Conservation (phyloP, 2,113 vertebrate genomes). For the Copsychus sechellarum region DNA sequence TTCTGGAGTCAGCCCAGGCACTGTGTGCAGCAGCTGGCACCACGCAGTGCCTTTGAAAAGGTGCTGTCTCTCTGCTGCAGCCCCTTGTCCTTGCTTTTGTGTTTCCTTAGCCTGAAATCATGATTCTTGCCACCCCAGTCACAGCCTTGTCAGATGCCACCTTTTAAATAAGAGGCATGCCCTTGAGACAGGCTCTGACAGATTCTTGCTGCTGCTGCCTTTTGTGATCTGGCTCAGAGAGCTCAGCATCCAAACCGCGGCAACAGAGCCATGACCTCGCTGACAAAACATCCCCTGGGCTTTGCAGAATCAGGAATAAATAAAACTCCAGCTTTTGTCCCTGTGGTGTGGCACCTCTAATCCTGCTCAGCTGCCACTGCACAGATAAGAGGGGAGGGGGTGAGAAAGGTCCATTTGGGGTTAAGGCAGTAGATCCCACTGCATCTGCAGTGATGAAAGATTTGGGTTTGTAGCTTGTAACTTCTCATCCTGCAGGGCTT, state of each 20-base stretch:
- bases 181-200: background rate
- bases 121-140: background rate
- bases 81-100: conserved; percentile 1
- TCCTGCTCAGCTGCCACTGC: background rate
- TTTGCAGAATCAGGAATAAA: background rate
- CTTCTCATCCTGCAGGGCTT: background rate
- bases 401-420: background rate
- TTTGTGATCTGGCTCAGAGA: background rate
- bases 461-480: conserved; percentile 6
- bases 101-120: background rate
- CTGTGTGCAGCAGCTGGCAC: background rate
- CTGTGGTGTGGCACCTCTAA: background rate
- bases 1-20: background rate
- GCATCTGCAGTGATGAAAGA: conserved; percentile 13
- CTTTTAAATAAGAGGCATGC: background rate
- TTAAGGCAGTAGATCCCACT: background rate
- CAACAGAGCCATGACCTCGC: background rate
- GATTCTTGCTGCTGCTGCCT: background rate
- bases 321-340: background rate
- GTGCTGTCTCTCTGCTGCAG: background rate
- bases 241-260: background rate
- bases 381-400: background rate
- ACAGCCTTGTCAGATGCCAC: background rate
- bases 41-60: background rate
- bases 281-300: background rate